Evolutionary conservation across 2,888 invertebrate species (phyloP).

Genomic region (Stenodema calcarata): DNA sequence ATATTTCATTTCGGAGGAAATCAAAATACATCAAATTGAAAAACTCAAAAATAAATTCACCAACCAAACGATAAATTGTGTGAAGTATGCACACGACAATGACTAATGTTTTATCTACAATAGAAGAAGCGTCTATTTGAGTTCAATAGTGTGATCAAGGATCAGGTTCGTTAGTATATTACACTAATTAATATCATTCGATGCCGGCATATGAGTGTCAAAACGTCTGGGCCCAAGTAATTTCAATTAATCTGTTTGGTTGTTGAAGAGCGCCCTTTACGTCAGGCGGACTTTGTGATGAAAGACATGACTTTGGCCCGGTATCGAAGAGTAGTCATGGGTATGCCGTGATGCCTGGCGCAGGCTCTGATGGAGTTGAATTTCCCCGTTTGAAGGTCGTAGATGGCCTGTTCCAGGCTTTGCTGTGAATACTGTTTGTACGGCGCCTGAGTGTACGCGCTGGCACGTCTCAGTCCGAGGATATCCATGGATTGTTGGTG

Average conservation of each 20-base stretch:
- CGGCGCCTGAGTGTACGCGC: conserved; percentile 27
- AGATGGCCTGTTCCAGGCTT: conserved; percentile 56
- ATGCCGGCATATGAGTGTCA: too few relatives aligned
- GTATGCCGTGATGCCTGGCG: conserved; percentile 57
- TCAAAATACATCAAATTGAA: too few relatives aligned
- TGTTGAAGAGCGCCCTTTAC: background rate
- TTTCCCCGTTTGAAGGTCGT: conserved; percentile 55
- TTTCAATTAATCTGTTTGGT: background rate
- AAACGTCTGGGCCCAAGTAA: background rate
- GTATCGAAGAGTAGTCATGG: conserved; percentile 57
- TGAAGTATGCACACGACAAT: too few relatives aligned
- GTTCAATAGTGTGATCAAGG: too few relatives aligned
- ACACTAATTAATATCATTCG: too few relatives aligned
- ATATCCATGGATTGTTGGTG: background rate
- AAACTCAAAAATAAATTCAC: too few relatives aligned
- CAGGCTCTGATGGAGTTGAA: conserved; percentile 57
- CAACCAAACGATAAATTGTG: too few relatives aligned
- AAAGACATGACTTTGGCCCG: conserved; percentile 55
- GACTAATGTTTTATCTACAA: too few relatives aligned
- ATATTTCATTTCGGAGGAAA: too few relatives aligned
- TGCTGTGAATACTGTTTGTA: conserved; percentile 56
- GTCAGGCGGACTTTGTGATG: conserved; percentile 38
- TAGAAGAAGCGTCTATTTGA: too few relatives aligned
- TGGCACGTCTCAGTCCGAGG: background rate
- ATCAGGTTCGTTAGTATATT: too few relatives aligned